phyloP scores from a whole-genome alignment of 2,797 vertebrate genomes.

The Scleropages formosus region DNA sequence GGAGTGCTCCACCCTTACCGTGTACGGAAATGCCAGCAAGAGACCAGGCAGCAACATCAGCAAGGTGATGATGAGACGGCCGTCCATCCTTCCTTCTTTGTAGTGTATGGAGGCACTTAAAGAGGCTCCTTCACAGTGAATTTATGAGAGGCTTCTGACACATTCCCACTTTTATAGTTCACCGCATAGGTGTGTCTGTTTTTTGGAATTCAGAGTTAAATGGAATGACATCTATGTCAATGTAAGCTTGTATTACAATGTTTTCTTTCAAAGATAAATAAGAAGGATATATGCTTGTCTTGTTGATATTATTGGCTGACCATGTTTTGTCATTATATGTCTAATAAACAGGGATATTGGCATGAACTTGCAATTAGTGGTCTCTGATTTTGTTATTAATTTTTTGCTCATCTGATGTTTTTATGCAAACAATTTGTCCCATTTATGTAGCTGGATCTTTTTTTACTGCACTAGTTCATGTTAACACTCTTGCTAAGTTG shows the following conservation, averaged over 20 bases:
- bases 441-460: too few species aligned
- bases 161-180: not conserved
- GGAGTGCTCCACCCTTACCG: constrained; percentile 25
- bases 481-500: too few species aligned
- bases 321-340: not conserved
- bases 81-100: constrained; percentile 43
- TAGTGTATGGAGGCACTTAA: constrained; percentile 30
- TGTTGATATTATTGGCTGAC: not conserved
- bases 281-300: too few species aligned
- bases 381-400: too few species aligned
- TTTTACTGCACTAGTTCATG: too few species aligned
- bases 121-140: constrained; percentile 1
- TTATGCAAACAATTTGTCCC: too few species aligned
- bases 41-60: constrained; percentile 50
- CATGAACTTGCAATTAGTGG: not conserved
- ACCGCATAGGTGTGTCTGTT: not conserved
- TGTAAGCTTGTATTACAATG: not conserved
- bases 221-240: not conserved
- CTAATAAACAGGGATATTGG: not conserved
- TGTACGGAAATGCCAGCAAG: constrained; percentile 42
- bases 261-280: not conserved
- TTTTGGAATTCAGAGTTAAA: not conserved
- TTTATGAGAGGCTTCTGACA: constrained; percentile 9
- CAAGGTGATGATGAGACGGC: constrained; percentile 43
- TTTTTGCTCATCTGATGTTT: too few species aligned